Conservation (phyloP, 2,888 invertebrate species). For the Fragum whitleyi region DNA sequence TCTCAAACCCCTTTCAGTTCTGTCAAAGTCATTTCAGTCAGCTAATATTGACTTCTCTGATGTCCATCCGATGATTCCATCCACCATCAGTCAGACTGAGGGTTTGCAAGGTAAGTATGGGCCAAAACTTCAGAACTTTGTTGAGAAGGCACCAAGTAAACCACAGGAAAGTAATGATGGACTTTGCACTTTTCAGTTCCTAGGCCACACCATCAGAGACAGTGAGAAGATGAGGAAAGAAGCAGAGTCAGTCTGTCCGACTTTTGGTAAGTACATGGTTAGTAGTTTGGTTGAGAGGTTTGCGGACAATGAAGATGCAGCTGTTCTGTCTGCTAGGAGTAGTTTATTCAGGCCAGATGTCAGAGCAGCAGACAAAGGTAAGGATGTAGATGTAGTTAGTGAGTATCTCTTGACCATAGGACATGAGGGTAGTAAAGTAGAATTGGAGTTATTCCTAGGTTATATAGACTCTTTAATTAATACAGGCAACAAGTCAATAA, state of each 20-base stretch:
- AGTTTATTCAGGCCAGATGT: background rate
- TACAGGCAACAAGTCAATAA: too few species aligned
- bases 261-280: background rate
- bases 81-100: constrained; percentile 16
- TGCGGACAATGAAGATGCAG: too few species aligned
- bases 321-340: background rate
- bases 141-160: background rate
- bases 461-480: background rate
- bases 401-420: background rate
- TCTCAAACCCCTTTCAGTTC: constrained; percentile 33
- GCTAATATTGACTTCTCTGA: constrained; percentile 43
- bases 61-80: constrained; percentile 39
- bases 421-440: background rate
- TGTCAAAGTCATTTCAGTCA: constrained; percentile 39
- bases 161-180: background rate
- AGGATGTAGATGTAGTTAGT: background rate
- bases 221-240: constrained; percentile 42
- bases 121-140: background rate
- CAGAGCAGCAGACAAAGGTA: background rate
- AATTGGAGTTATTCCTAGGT: background rate
- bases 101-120: background rate
- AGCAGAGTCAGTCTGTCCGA: constrained; percentile 24
- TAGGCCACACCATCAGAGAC: constrained; percentile 46
- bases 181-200: constrained; percentile 36
- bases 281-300: background rate